Evolutionary conservation across 2,888 invertebrate genomes (phyloP), one percentile per base, ranked within the genome.

Genomic region (Drosophila parthenogenetica): DNA sequence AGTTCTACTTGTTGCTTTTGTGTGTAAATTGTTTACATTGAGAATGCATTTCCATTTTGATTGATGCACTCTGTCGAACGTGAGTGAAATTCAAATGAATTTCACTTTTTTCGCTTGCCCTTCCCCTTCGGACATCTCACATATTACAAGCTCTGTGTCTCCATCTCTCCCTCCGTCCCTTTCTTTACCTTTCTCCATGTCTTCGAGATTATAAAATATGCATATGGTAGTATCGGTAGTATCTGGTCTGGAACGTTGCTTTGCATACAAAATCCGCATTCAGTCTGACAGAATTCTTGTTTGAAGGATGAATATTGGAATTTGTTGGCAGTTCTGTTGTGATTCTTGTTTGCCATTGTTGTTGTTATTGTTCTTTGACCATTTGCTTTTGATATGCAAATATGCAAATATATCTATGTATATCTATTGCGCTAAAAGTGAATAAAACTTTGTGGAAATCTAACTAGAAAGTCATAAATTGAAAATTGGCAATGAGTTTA

Each of bases 31-130:
- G 63, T 78, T 60, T 60, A 59, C 74, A 37, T 17, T 19, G 35
- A 45, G 67, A 71, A 77, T 67, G 79, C 79, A 84, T 89, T 84
- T 76, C 57, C 39, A 72, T 74, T 55, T 77, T 79, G 86, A 89
- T 87, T 79, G 88, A 89, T 76, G 89, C 67, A 87, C 89, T 84
- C 50, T 73, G 72, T 32, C 42, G 70, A 57, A 75, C 89, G 89
- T 85, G 89, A 69, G 75, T 51, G 66, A 81, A 86, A 89, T 89
- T 79, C 50, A 55, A 19, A 86, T 87, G 70, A 69, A 81, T 87
- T 85, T 77, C 77, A 77, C 79, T 87, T 87, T 84, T 76, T 37
- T 35, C 8, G 35, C 35, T 11, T 35, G 35, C 29, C 54, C 50
- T 57, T 10, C 19, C 37, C 39, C 16, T n/a, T 46, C 32, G 3